Conservation (phyloP, 2,888 invertebrate genomes). For the Apamea crenata region DNA sequence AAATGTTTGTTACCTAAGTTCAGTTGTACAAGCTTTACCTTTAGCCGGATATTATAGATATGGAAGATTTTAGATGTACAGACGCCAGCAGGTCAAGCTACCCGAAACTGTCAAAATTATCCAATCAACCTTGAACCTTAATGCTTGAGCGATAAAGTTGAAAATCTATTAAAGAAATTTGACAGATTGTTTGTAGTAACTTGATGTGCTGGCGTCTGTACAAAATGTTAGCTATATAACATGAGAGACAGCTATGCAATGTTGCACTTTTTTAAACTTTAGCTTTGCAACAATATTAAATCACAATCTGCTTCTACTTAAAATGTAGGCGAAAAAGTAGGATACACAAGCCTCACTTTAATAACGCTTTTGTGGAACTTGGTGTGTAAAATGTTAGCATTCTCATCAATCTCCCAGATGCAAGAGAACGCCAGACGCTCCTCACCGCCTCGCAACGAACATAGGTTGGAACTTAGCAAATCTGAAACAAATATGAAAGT, state of each 20-base stretch:
- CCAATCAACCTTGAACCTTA: no score
- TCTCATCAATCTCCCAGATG: conserved; percentile 97
- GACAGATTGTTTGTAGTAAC: no score
- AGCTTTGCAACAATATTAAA: neutral
- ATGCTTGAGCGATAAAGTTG: no score
- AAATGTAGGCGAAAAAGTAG: neutral
- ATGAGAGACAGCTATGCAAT: neutral
- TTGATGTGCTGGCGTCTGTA: no score
- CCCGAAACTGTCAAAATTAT: no score
- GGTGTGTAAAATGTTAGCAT: conserved; percentile 95
- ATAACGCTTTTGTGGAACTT: conserved; percentile 98
- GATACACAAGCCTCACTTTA: conserved; percentile 77
- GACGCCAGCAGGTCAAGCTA: no score
- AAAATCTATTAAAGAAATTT: no score
- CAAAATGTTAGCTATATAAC: neutral
- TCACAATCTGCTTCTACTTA: neutral
- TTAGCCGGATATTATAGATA: no score
- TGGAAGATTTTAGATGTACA: neutral
- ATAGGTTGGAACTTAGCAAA: conserved; percentile 98
- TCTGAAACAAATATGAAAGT: conserved; percentile 88
- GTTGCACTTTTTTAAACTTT: neutral
- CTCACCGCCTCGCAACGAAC: conserved; percentile 97
- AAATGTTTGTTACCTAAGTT: neutral
- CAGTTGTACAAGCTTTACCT: neutral
- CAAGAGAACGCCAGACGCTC: conserved; percentile 99